A percentile compares a stretch with the other conserved stretches of the same genome.
phyloP scores from a whole-genome alignment of 2,888 invertebrate species.

The Pediacus dermestoides region DNA sequence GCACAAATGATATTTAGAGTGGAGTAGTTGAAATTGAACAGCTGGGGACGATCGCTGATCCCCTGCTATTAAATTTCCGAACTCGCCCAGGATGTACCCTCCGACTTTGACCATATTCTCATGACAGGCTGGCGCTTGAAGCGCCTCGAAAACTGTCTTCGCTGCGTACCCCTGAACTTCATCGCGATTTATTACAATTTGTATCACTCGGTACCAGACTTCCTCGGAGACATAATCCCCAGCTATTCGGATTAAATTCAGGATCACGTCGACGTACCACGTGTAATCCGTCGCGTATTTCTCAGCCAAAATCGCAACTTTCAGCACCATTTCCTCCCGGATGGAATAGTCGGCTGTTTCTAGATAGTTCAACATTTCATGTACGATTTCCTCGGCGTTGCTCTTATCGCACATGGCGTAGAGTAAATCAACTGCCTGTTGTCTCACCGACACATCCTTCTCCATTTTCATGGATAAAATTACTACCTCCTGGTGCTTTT shows the following conservation, averaged over 20 bases:
- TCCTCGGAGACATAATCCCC: conserved; percentile 99
- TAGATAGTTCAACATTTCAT: conserved; percentile 98
- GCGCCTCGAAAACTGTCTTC: conserved; percentile 98
- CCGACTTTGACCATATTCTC: conserved; percentile 99
- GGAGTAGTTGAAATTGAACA: conserved; percentile 96
- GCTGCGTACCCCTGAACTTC: conserved; percentile 99
- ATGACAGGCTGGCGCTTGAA: conserved; percentile 98
- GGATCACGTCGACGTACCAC: conserved; percentile 97
- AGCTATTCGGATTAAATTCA: conserved; percentile 98
- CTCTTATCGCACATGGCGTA: conserved; percentile 99
- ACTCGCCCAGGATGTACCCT: conserved; percentile 98
- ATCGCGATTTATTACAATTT: conserved; percentile 98
- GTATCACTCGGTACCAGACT: conserved; percentile 99
- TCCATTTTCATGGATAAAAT: conserved; percentile 99
- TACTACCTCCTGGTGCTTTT: conserved; percentile 99
- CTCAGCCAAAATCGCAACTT: conserved; percentile 98
- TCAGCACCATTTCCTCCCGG: conserved; percentile 99
- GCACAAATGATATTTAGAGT: conserved; percentile 98
- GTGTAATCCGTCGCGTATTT: conserved; percentile 99
- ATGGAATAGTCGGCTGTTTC: conserved; percentile 99
- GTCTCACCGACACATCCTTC: conserved; percentile 95
- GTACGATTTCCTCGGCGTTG: conserved; percentile 98
- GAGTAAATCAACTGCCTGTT: conserved; percentile 94
- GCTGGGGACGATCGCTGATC: conserved; percentile 95
- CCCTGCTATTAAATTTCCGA: conserved; percentile 98